Base-by-base conservation (phyloP, 2,888 invertebrate species). In the Megastigmus dorsalis region DNA sequence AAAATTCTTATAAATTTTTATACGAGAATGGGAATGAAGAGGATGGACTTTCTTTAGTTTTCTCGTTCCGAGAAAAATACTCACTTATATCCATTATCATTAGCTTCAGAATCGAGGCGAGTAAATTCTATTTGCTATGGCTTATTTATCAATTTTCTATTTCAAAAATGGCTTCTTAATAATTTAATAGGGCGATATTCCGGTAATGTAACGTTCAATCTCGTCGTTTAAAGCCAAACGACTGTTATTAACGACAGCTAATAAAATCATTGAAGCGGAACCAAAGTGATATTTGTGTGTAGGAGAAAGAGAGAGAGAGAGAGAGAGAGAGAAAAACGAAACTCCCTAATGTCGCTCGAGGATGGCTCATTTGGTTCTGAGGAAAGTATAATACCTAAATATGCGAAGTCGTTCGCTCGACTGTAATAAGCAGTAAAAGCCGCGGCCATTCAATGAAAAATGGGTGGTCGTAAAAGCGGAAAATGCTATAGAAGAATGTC, bases 331-430 rank as follows among this genome's bases (percentile, higher is more conserved):
- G 9, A 20, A 43, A 63, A 20, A 50, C 9, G 3, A 26, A 41
- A 7, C 38, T 9, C 0, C 7, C 38, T 2, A 26, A 41, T 26
- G 15, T 30, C 10, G n/a, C 6, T 6, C 30, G 10, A 33, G 36
- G 20, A 15, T 54, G 18, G 23, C 13, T 26, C 4, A 26, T 23
- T 50, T 28, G 26, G 4, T 30, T 7, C 41, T 5, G 43, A 52
- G 41, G 65, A 50, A 63, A 41, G 52, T n/a, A 54, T 15, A 45
- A 57, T 57, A n/a, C n/a, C 57, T 15, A 45, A 67, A 67, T 57
- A 45, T 48, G 33, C 20, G 2, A 48, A 62, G 28, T 60, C 62
- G 18, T 41, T 65, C 18, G 38, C 30, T 38, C 6, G 2, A 20
- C 20, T 10, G 54, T 43, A 54, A 55, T 28, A 43, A 18, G 23